phyloP scores from a whole-genome alignment of 2,888 invertebrate species.

The Epinotia demarniana region DNA sequence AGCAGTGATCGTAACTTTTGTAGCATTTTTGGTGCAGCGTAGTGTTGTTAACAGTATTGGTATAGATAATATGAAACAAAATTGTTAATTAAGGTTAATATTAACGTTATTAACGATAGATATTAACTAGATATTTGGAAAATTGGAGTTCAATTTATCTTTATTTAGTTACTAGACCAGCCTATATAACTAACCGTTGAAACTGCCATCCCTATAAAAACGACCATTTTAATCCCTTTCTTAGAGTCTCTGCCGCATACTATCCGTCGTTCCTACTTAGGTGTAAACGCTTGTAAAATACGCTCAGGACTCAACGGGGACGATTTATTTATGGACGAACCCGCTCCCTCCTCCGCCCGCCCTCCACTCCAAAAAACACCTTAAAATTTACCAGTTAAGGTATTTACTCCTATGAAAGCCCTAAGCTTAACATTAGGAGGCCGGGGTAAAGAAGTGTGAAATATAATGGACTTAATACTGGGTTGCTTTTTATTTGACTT shows the following conservation, averaged over 20 bases:
- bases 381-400: background rate
- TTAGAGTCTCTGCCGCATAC: constrained; percentile 1
- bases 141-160: background rate
- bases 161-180: background rate
- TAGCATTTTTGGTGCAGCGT: too few relatives aligned
- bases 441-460: constrained; percentile 3
- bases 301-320: constrained; percentile 44
- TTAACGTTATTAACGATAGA: too few relatives aligned
- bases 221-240: background rate
- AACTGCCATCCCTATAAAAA: background rate
- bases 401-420: background rate
- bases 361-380: constrained; percentile 14
- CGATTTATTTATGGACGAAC: constrained; percentile 43
- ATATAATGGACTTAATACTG: background rate
- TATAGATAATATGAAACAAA: too few relatives aligned
- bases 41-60: too few relatives aligned
- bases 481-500: constrained; percentile 1
- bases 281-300: constrained; percentile 46
- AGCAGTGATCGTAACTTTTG: too few relatives aligned
- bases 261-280: constrained; percentile 28
- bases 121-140: background rate
- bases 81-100: too few relatives aligned
- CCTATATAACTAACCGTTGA: background rate
- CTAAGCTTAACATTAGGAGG: background rate
- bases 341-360: constrained; percentile 14